phyloP scores from a whole-genome alignment of 2,888 invertebrate genomes.

The Dendrolimus houi region DNA sequence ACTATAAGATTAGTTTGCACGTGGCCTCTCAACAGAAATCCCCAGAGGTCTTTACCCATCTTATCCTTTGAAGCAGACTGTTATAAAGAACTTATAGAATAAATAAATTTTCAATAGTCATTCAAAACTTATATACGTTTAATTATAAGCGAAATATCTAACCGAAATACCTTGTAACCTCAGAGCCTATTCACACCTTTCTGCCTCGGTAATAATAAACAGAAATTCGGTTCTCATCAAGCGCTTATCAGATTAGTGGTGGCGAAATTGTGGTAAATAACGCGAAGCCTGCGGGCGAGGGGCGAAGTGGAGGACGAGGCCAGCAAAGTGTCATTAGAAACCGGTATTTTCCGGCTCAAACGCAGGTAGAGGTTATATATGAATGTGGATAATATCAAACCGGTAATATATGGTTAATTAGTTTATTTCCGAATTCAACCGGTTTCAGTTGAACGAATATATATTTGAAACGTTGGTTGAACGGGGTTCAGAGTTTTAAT shows the following conservation, averaged over 20 bases:
- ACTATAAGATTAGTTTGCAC: no score
- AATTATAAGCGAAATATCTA: slow-evolving; percentile 1
- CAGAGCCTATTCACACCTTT: slow-evolving; percentile 13
- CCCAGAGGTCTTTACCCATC: no score
- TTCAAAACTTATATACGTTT: no score
- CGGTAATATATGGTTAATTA: background rate
- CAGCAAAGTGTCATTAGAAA: background rate
- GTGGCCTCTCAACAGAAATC: no score
- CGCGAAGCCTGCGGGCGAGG: slow-evolving; percentile 11
- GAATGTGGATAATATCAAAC: background rate
- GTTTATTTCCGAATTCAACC: background rate
- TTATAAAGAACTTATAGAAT: no score
- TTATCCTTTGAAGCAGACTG: no score
- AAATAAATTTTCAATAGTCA: no score
- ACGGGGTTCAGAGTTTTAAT: no score
- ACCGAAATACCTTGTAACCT: background rate
- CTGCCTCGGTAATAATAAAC: slow-evolving; percentile 26
- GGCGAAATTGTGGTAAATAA: slow-evolving; percentile 26
- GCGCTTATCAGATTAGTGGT: slow-evolving; percentile 44
- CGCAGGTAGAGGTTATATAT: background rate
- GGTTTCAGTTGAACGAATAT: background rate
- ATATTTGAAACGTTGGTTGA: no score
- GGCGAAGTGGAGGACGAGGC: background rate
- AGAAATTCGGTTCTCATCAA: slow-evolving; percentile 35
- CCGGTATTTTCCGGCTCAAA: slow-evolving; percentile 4